phyloP scores from a whole-genome alignment of 2,888 invertebrate species.

The Nasonia oneida region DNA sequence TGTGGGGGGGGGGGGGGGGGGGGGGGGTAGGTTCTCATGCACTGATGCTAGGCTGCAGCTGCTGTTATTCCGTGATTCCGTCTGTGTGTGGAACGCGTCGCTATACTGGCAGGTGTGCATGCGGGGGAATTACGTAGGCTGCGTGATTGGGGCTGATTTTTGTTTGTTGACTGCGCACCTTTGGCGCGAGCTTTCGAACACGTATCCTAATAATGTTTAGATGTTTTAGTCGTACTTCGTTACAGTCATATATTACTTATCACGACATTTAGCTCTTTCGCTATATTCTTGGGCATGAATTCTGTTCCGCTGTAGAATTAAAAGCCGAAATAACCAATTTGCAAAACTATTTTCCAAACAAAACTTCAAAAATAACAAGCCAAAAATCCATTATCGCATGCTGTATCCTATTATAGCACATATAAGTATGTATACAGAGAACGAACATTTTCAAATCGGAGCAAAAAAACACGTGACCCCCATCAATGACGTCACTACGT shows the following conservation, averaged over 20 bases:
- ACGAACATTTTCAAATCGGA: background rate
- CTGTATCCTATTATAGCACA: no score
- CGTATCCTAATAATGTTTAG: no score
- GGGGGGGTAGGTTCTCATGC: background rate
- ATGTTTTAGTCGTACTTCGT: no score
- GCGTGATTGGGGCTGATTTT: constrained; percentile 20
- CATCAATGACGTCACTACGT: background rate
- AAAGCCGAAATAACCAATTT: no score
- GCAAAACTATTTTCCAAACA: no score
- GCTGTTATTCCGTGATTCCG: background rate
- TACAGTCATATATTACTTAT: no score
- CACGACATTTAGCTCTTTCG: no score
- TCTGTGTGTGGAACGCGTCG: background rate
- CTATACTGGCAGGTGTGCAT: background rate
- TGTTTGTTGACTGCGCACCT: constrained; percentile 17
- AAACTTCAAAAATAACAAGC: no score
- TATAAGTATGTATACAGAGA: no score
- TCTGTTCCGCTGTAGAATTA: no score
- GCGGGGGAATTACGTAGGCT: background rate
- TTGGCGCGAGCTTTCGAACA: constrained; percentile 21
- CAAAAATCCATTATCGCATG: no score
- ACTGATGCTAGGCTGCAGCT: background rate
- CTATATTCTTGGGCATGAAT: no score
- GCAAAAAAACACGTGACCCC: background rate
- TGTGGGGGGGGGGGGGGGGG: background rate